phyloP scores from a whole-genome alignment of 64 coral and sea anemone genomes.

The Anthopleura sola region DNA sequence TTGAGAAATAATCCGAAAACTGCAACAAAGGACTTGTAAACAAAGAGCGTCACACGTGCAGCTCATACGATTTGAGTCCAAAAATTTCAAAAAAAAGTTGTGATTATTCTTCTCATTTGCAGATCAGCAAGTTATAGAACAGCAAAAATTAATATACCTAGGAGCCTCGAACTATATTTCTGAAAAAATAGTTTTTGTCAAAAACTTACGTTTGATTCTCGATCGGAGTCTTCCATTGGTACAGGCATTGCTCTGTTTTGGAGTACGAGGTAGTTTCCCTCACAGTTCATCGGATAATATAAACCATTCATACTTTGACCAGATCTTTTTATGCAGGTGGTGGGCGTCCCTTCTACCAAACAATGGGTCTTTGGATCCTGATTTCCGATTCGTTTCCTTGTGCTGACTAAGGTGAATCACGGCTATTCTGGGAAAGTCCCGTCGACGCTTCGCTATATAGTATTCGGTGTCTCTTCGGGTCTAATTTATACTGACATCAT shows the following conservation, averaged over 20 bases:
- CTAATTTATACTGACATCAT: constrained; percentile 10
- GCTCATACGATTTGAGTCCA: not conserved
- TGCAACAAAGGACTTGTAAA: not conserved
- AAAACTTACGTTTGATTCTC: constrained; percentile 53
- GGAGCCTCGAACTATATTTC: not conserved
- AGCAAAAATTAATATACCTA: not conserved
- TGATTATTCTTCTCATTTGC: not conserved
- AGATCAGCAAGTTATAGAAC: not conserved
- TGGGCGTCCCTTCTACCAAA: constrained; percentile 29
- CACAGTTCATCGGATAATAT: constrained; percentile 29
- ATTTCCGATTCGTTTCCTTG: not conserved
- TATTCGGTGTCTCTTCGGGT: not conserved
- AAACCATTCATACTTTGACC: not conserved
- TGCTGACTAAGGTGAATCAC: constrained; percentile 3
- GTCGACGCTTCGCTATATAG: constrained; percentile 22
- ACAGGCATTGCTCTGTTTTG: constrained; percentile 55
- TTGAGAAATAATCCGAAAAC: not conserved
- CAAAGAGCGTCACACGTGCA: not conserved
- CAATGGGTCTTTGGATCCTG: not conserved
- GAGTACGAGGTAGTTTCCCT: constrained; percentile 36
- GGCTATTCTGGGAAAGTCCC: constrained; percentile 72
- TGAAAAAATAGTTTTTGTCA: not conserved
- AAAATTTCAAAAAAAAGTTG: not conserved
- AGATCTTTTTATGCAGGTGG: constrained; percentile 36
- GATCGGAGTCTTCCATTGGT: constrained; percentile 57